phyloP scores from a whole-genome alignment of 1,140 invertebrate species.

The Gonioctena quinquepunctata region DNA sequence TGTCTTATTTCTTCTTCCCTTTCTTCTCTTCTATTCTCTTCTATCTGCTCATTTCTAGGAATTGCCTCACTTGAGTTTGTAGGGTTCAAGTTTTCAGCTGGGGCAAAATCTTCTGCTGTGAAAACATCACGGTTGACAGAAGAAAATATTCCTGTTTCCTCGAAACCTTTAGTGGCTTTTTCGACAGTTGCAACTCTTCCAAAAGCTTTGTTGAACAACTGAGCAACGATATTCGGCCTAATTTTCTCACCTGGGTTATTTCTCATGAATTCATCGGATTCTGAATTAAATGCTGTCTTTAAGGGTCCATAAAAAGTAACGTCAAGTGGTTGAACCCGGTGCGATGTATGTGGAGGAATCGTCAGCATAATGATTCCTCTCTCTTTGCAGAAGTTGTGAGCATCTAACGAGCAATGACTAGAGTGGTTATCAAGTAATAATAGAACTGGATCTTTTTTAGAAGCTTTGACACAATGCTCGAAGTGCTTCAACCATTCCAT shows the following conservation, averaged over 20 bases:
- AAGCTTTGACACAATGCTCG: not conserved
- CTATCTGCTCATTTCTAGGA: no score
- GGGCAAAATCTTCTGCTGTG: no score
- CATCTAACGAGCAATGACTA: slow-evolving; percentile 1
- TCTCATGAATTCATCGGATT: not conserved
- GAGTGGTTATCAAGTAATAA: slow-evolving; percentile 22
- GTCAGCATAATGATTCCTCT: slow-evolving; percentile 9
- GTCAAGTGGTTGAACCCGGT: slow-evolving; percentile 22
- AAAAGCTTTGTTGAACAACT: no score
- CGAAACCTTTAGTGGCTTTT: no score
- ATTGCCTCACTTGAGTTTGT: no score
- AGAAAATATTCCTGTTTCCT: no score
- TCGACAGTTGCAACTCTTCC: no score
- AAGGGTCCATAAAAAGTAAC: slow-evolving; percentile 13
- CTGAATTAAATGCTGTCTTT: slow-evolving; percentile 11
- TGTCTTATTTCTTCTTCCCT: no score
- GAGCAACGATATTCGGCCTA: no score
- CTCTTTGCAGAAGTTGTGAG: slow-evolving; percentile 8
- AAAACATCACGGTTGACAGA: no score
- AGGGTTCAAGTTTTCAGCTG: no score
- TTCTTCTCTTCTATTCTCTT: no score
- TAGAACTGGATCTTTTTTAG: not conserved
- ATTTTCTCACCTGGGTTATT: slow-evolving; percentile 15
- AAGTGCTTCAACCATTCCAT: slow-evolving; percentile 14
- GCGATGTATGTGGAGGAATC: slow-evolving; percentile 12